Base-by-base conservation (phyloP, 2,113 vertebrate genomes). In the Diglossa brunneiventris region DNA sequence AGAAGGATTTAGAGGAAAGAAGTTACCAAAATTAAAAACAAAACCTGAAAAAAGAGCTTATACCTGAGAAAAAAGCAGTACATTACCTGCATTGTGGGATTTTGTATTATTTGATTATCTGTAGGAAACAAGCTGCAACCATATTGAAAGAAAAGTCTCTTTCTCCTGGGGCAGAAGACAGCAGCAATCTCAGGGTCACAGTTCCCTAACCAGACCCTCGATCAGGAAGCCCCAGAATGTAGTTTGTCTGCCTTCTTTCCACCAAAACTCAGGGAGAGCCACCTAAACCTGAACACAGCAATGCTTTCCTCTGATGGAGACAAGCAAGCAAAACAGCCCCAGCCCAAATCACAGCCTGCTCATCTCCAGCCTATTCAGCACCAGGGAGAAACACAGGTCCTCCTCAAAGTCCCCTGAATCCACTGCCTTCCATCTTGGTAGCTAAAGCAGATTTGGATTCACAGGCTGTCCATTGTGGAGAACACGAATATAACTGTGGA, bases 311-410 rank as follows among this genome's bases (percentile, higher is more conserved):
- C 56, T 55, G 22, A n/a, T n/a, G 20, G 0, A 35, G 26, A 22
- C 2, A 22, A 7, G 26, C 21, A 35, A 35, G 30, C 0, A 2
- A 80, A 83, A n/a, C 3, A 2, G 27, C n/a, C 21, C 30, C 24
- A 53, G 9, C 24, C 53, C 33, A 56, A 63, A 49, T n/a, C 61
- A 28, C 61, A 89, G 35, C 47, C 58, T 64, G 2, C 49, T 90
- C 22, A 47, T 50, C 46, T 53, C 50, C 52, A n/a, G 46, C 41
- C 61, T 58, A 28, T 2, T 39, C 68, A 70, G 69, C 44, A 47
- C 15, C 39, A 83, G 35, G 39, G 35, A 80, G 55, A 83, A 31
- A 21, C 28, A 67, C 14, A 21, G 21, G 19, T 26, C 23, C 31
- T 67, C 53, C 59, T 76, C 37, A 13, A 67, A 64, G 21, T 14